Base-by-base conservation (phyloP, 2,113 vertebrate genomes). In the Malaclemys terrapin region DNA sequence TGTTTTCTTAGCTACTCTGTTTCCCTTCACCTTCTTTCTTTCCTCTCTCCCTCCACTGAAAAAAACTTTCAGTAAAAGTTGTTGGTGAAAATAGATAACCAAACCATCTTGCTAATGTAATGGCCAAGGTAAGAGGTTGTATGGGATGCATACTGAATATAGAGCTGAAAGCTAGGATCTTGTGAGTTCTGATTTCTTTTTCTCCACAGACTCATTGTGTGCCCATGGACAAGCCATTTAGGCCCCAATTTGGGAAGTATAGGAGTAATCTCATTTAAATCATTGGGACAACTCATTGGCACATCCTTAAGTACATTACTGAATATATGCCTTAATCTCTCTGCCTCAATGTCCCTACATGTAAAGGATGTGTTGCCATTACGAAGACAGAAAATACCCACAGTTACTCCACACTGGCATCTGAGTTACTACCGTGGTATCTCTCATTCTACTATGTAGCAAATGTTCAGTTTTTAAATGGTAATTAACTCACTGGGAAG, bases 401-500 rank as follows among this genome's bases (percentile, higher is more conserved):
- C 6, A 35, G 0, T 75, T 82, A 0, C 50, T 31, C 13, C 3
- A 56, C 47, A 7, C 69, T 89, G 35, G 12, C n/a, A 38, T 12
- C 79, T 56, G 62, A 84, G 89, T 86, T 31, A 6, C n/a, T 52
- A 7, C 35, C 87, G 20, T 75, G n/a, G 49, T 54, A 47, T 81
- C 35, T 91, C 83, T 53, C 45, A 93, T 90, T 57, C 47, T 65
- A 4, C 62, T 69, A 88, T 31, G 50, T 3, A 75, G 52, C 27
- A 20, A 17, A 20, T 52, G 45, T 56, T 49, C 19, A 88, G 81
- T 3, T 27, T 7, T 8, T 17, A 65, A 75, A 83, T 65, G 29
- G n/a, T 76, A 86, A 80, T 47, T n/a, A 9, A 16, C 79, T 59
- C 81, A 75, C 25, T 59, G 3, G 2, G 2, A 47, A 85, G 2